Percentiles rank a stretch among this genome's conserved stretches.
Conservation (phyloP, 2,888 invertebrate genomes). For the Chymomyza caudatula region DNA sequence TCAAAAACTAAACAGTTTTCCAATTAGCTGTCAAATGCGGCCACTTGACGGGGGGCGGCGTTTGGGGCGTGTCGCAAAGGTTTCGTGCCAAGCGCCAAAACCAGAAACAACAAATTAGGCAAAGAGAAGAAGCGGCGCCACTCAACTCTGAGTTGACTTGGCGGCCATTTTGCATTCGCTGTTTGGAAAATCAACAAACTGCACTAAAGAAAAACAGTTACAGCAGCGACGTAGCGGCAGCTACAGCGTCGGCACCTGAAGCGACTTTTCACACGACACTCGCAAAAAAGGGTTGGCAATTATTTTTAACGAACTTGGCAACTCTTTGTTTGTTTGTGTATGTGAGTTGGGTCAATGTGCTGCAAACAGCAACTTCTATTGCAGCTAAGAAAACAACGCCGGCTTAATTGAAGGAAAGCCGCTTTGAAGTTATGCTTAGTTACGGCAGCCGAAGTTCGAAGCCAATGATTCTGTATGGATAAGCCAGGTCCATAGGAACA, state of each 20-base stretch:
- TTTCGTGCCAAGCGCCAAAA: neutral
- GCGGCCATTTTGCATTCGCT: neutral
- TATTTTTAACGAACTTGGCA: constrained; percentile 62
- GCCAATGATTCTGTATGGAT: too few species aligned
- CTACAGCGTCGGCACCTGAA: constrained; percentile 20
- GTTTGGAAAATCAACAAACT: constrained; percentile 26
- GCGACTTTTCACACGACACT: constrained; percentile 37
- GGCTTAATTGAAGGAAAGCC: neutral
- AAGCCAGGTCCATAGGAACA: too few species aligned
- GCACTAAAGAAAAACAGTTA: constrained; percentile 1
- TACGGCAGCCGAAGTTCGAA: neutral
- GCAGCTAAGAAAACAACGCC: neutral
- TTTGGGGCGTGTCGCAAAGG: neutral
- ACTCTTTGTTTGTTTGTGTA: neutral
- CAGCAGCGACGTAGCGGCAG: neutral
- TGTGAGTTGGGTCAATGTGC: constrained; percentile 60
- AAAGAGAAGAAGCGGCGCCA: neutral
- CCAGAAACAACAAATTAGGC: neutral
- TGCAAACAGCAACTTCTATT: constrained; percentile 16
- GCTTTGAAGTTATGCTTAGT: neutral
- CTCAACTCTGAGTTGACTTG: neutral
- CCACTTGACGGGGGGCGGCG: constrained; percentile 39
- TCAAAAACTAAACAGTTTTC: constrained; percentile 22
- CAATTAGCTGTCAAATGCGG: constrained; percentile 54
- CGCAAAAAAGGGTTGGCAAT: constrained; percentile 48